Conservation (phyloP, 2,797 vertebrate species). For the Cirrhinus mrigala region DNA sequence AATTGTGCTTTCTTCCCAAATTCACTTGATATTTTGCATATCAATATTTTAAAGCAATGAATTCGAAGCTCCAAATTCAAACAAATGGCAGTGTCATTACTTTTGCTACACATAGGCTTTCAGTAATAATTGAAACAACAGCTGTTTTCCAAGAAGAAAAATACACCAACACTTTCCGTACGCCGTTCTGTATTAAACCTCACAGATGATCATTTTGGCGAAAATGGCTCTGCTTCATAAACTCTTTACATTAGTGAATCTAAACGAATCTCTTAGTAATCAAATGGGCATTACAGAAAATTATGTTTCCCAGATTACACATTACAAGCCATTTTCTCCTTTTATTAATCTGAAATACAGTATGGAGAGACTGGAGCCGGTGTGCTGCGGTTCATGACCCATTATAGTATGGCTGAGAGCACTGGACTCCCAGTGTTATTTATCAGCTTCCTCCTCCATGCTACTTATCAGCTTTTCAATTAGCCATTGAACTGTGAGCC, state of each 20-base stretch:
- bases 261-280: neutral
- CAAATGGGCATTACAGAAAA: neutral
- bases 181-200: neutral
- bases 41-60: neutral
- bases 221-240: neutral
- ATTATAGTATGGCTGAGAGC: conserved; percentile 23
- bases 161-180: neutral
- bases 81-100: neutral
- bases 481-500: neutral
- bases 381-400: conserved; percentile 17
- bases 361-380: too few species aligned
- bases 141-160: neutral
- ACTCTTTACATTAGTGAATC: neutral
- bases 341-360: neutral
- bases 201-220: neutral
- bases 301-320: neutral
- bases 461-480: conserved; percentile 53
- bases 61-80: neutral
- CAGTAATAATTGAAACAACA: neutral
- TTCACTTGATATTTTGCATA: too few species aligned
- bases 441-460: conserved; percentile 22
- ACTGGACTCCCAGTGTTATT: conserved; percentile 4
- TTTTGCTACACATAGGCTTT: neutral
- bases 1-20: neutral
- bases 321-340: neutral